Percentiles rank a stretch among this genome's conserved stretches.
phyloP scores from a whole-genome alignment of 2,888 invertebrate species.

The Hanleya hanleyi region DNA sequence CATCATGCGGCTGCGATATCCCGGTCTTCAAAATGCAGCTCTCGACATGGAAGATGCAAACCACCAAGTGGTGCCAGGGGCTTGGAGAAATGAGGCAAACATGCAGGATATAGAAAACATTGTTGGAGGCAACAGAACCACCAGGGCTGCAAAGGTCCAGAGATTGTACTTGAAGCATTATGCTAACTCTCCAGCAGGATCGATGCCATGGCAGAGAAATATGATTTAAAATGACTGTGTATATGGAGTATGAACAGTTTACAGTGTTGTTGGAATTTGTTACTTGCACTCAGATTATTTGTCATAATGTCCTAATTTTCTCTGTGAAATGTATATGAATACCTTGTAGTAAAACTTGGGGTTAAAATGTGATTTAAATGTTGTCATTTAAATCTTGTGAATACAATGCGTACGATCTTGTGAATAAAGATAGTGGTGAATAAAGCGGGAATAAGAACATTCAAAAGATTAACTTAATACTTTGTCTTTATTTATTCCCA shows the following conservation, averaged over 20 bases:
- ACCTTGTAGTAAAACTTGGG: too few relatives aligned
- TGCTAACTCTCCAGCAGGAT: slow-evolving; percentile 35
- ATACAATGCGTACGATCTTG: too few relatives aligned
- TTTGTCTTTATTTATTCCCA: too few relatives aligned
- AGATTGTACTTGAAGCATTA: slow-evolving; percentile 35
- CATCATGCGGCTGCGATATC: slow-evolving; percentile 34
- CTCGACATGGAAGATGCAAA: slow-evolving; percentile 38
- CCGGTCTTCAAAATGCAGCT: slow-evolving; percentile 23
- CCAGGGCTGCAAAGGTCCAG: slow-evolving; percentile 17
- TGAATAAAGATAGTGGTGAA: too few relatives aligned
- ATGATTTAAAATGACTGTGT: slow-evolving; percentile 28
- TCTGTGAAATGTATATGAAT: too few relatives aligned
- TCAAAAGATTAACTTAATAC: too few relatives aligned
- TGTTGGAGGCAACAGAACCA: slow-evolving; percentile 18
- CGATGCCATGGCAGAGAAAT: slow-evolving; percentile 38
- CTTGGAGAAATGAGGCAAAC: slow-evolving; percentile 30
- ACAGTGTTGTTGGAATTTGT: background rate
- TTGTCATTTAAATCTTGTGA: too few relatives aligned
- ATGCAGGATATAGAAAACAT: slow-evolving; percentile 20
- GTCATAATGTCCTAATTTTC: too few relatives aligned
- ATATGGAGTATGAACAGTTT: background rate
- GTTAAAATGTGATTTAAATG: too few relatives aligned
- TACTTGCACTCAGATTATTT: too few relatives aligned
- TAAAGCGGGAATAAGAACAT: too few relatives aligned
- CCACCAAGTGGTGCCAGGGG: slow-evolving; percentile 35